Evolutionary conservation across 1,140 invertebrate species (phyloP), one percentile per base, ranked within the genome.

Genomic region (Meteorus sp.): DNA sequence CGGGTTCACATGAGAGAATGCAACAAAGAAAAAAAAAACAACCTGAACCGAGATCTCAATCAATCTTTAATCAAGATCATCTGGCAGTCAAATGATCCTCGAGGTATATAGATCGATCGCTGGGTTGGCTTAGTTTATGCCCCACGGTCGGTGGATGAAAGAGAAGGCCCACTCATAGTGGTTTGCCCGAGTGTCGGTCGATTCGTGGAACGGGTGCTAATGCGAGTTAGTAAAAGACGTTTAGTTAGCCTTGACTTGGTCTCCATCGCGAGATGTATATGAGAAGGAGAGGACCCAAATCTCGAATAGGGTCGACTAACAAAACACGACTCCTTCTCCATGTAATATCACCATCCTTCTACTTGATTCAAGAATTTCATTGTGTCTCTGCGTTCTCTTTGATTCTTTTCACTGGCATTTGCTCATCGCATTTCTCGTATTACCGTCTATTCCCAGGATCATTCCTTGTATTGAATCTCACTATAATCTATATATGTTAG

Each of bases 201-300:
- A 47, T 56, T 56, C 54, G 54, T 43, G 31, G 54, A 56, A 56
- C 27, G 39, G 43, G 44, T 47, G 25, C 43, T 56, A 56, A 56
- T 56, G 41, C 41, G 54, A 44, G 54, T 45, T 56, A 56, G 54
- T 29, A 25, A 56, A 44, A 44, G 53, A 56, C 41, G 43, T 56
- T 56, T 45, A 25, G 43, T 43, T 56, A 45, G 54, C 54, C 27
- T 56, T 45, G 54, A 47, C 43, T 22, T 20, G 19, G 27, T 45
- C 43, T n/a, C 54, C 39, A 33, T 23, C 43, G 22, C 22, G 29
- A 53, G 13, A 37, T 39, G 51, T 39, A 35, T 39, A 53, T 31
- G 6, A 25, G 35, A 15, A 37, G 41, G 43, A 54, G 35, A 54
- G 39, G 37, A 54, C 20, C 20, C 33, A 39, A 37, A 27, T 37